A percentile compares a stretch with the other conserved stretches of the same genome.
Conservation (phyloP, 2,113 vertebrate species). For the Apeltes quadracus region DNA sequence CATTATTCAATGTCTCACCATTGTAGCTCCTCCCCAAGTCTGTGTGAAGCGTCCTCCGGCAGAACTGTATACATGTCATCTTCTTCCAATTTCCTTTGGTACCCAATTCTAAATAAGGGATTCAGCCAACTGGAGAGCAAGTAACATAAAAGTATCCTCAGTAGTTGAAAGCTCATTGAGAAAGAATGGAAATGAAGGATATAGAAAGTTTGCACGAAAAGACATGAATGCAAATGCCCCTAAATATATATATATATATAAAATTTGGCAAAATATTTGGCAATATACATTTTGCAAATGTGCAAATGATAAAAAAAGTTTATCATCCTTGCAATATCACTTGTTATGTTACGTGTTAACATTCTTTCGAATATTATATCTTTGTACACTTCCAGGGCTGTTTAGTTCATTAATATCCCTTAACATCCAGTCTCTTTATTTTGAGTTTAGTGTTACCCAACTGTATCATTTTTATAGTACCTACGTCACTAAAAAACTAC, state of each 20-base stretch:
- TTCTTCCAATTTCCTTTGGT: conserved; percentile 87
- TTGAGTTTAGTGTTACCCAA: background rate
- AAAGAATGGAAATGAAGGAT: background rate
- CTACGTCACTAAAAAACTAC: background rate
- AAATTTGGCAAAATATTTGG: too few relatives aligned
- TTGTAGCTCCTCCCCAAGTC: conserved; percentile 87
- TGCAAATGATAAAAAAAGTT: too few relatives aligned
- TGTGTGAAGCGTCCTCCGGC: conserved; percentile 87
- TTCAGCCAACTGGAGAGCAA: conserved; percentile 87
- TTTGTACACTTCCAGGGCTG: background rate
- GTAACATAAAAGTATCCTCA: background rate
- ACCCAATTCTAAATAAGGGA: conserved; percentile 88
- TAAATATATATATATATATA: too few relatives aligned
- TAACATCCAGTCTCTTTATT: background rate
- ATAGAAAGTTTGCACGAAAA: background rate
- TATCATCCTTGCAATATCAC: background rate
- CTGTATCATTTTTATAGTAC: background rate
- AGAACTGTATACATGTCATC: conserved; percentile 93
- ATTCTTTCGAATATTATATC: background rate
- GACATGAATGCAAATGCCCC: background rate
- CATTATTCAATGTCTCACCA: conserved; percentile 75
- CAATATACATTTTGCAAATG: background rate
- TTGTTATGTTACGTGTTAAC: background rate
- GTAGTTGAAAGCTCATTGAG: background rate
- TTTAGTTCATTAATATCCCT: background rate